Evolutionary conservation across 2,888 invertebrate species (phyloP).

Genomic region (Cantharis nigra): DNA sequence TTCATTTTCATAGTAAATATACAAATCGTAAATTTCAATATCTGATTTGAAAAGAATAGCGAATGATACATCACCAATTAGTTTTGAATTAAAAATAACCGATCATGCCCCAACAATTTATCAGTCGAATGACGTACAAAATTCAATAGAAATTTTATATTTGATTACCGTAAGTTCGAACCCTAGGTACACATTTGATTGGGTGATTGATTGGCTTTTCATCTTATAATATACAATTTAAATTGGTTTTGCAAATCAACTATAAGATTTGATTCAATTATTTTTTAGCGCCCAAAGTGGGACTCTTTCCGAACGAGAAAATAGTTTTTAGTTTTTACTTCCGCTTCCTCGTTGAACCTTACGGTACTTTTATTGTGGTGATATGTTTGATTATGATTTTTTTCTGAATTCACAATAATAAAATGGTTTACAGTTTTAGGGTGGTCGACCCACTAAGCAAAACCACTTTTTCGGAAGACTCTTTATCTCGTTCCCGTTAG

Average conservation of each 20-base stretch:
- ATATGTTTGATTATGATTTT: neutral
- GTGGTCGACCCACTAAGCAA: neutral
- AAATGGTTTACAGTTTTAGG: neutral
- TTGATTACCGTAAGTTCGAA: constrained; percentile 40
- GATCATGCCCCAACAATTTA: constrained; percentile 49
- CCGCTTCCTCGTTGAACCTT: neutral
- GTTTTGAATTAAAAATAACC: constrained; percentile 44
- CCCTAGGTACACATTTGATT: constrained; percentile 35
- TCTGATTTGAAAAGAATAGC: neutral
- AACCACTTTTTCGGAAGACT: neutral
- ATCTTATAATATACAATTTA: constrained; percentile 28
- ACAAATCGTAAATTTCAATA: neutral
- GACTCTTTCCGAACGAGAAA: neutral
- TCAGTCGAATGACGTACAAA: constrained; percentile 46
- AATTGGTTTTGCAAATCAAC: neutral
- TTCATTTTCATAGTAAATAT: neutral
- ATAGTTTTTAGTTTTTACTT: neutral
- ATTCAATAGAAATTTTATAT: constrained; percentile 46
- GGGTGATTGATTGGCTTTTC: constrained; percentile 50
- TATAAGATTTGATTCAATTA: neutral
- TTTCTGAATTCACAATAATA: neutral
- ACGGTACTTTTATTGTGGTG: neutral
- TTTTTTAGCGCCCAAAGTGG: neutral
- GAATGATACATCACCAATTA: constrained; percentile 27
- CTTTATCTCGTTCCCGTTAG: neutral